Base-by-base conservation (phyloP, 1,140 invertebrate genomes). In the Akabosia matsudoensis region DNA sequence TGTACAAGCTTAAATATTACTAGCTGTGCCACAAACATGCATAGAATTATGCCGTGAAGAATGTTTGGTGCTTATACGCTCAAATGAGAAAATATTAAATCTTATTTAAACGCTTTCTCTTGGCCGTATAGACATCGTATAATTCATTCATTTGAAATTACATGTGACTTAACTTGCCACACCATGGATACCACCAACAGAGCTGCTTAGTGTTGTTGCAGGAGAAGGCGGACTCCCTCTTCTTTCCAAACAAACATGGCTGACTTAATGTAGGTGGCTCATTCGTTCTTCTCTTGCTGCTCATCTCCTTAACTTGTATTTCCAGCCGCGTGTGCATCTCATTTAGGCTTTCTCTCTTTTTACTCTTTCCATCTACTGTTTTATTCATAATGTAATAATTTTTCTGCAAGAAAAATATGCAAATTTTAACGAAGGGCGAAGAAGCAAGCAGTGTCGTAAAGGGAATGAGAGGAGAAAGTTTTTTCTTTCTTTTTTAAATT, bases 301-400 rank as follows among this genome's bases (percentile, higher is more conserved):
- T 45, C 7, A n/a, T n/a, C 37, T 45, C 18, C 37, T 45, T 45
- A 45, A 45, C 37, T 18, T 45, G 7, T 7, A 10, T 45, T 45
- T 45, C 37, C 18, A 45, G 37, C 61, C 61, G n/a, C n/a, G 1
- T 22, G 61, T 67, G 61, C 61, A 67, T 67, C n/a, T 67, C 61
- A 67, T 67, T 67, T 67, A 24, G n/a, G 3, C 31, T 28, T 30
- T 67, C n/a, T n/a, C n/a, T n/a, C n/a, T n/a, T n/a, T n/a, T n/a
- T n/a, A n/a, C n/a, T n/a, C n/a, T n/a, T n/a, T n/a, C n/a, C n/a
- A n/a, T n/a, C 61, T 67, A 67, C 61, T 67, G 61, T 67, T 67
- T 67, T 67, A 67, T 67, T 67, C 61, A 67, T 67, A 67, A 67
- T 67, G 61, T 67, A 67, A 67, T 67, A 67, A 67, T 67, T 67